phyloP scores from a whole-genome alignment of 2,797 vertebrate species.

The Masticophis lateralis region DNA sequence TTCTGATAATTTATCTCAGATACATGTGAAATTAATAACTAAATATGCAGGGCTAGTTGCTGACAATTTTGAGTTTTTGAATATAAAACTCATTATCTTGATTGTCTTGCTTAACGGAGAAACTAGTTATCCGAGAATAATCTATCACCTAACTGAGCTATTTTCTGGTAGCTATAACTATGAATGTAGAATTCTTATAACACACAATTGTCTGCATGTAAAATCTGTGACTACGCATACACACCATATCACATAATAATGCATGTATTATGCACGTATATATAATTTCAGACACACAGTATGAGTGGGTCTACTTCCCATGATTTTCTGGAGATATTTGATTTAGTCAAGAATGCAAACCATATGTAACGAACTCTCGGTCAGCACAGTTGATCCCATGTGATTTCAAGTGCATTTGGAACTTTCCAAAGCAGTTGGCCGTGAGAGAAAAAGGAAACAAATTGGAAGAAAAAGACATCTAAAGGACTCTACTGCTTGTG shows the following conservation, averaged over 20 bases:
- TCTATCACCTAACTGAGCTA: neutral
- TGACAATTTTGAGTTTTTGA: neutral
- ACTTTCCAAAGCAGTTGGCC: neutral
- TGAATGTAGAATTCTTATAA: neutral
- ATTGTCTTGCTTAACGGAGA: neutral
- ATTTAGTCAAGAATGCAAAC: neutral
- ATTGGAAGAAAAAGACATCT: conserved; percentile 54
- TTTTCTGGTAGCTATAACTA: neutral
- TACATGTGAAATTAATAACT: neutral
- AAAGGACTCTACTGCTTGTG: neutral
- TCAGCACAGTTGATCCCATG: neutral
- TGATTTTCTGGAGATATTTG: conserved; percentile 41
- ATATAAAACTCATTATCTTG: neutral
- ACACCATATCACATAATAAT: neutral
- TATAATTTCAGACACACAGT: conserved; percentile 50
- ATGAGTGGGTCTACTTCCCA: conserved; percentile 33
- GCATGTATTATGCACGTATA: conserved; percentile 36
- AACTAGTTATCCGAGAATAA: neutral
- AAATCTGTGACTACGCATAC: neutral
- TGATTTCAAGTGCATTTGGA: neutral
- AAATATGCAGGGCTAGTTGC: neutral
- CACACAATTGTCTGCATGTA: neutral
- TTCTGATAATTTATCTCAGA: neutral
- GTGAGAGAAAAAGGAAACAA: neutral
- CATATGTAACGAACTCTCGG: neutral